Evolutionary conservation across 1,140 invertebrate genomes (phyloP).

Genomic region (Sinonovacula constricta): DNA sequence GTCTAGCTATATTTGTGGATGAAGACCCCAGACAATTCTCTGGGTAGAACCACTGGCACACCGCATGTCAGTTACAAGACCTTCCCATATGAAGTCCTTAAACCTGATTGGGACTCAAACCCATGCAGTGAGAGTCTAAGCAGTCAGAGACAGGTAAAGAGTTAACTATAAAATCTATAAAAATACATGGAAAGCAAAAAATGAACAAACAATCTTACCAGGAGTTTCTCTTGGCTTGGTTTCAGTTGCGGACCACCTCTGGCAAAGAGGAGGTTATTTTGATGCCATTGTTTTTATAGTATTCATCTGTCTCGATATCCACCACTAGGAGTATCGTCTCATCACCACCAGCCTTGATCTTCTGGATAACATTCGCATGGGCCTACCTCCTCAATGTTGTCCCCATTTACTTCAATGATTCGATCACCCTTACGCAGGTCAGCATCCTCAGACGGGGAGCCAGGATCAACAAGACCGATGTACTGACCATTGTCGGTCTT

Average conservation of each 20-base stretch:
- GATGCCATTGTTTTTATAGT: constrained; percentile 85
- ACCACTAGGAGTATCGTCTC: constrained; percentile 94
- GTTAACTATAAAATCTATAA: too few species aligned
- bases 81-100: too few species aligned
- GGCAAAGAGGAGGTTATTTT: constrained; percentile 82
- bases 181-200: too few species aligned
- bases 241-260: constrained; percentile 77
- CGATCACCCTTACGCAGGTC: constrained; percentile 93
- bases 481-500: constrained; percentile 95
- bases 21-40: too few species aligned
- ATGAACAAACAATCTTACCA: too few species aligned
- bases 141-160: too few species aligned
- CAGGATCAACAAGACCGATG: constrained; percentile 97
- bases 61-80: too few species aligned
- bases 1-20: too few species aligned
- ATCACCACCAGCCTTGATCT: constrained; percentile 87
- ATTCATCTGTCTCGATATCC: constrained; percentile 88
- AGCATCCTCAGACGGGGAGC: constrained; percentile 93
- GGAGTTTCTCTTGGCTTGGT: constrained; percentile 26
- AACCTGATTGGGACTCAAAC: too few species aligned
- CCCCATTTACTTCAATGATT: constrained; percentile 85
- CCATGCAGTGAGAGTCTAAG: too few species aligned
- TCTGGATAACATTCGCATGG: constrained; percentile 87
- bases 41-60: too few species aligned
- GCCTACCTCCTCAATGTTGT: constrained; percentile 92